These are phyloP conservation scores for Operophtera brumata DNA, from an alignment of 2,888 invertebrate species.

Conservation along the genomic window DNA sequence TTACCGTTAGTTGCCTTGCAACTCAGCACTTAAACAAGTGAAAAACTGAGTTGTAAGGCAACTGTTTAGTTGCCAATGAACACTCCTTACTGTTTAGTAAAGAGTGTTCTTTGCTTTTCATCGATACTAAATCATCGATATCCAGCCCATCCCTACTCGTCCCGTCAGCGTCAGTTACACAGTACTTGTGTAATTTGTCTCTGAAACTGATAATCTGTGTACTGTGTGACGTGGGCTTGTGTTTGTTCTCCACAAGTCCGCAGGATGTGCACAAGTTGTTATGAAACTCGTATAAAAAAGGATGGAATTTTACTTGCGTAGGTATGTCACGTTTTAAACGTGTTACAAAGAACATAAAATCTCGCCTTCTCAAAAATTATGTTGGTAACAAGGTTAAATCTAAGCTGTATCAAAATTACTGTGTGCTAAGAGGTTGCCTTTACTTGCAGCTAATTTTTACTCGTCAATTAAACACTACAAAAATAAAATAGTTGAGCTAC, in stretches of 20 bases:
- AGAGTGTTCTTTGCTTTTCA: too few relatives aligned
- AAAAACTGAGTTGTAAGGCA: too few relatives aligned
- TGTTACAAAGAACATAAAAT: background rate
- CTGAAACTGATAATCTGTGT: slow-evolving; percentile 73
- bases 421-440: too few relatives aligned
- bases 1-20: too few relatives aligned
- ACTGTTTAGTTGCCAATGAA: too few relatives aligned
- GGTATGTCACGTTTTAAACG: background rate
- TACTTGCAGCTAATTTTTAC: too few relatives aligned
- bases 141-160: slow-evolving; percentile 6
- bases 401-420: too few relatives aligned
- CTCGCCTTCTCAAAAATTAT: background rate
- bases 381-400: too few relatives aligned
- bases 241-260: slow-evolving; percentile 15
- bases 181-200: slow-evolving; percentile 71
- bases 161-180: slow-evolving; percentile 60
- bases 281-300: background rate
- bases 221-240: slow-evolving; percentile 7
- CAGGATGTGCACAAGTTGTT: slow-evolving; percentile 12
- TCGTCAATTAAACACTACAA: too few relatives aligned
- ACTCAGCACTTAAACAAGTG: too few relatives aligned
- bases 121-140: background rate
- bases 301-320: background rate
- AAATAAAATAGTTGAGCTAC: too few relatives aligned
- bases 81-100: too few relatives aligned